Evolutionary conservation across 2,797 vertebrate genomes (phyloP).

Genomic region (Acanthiza pusilla): DNA sequence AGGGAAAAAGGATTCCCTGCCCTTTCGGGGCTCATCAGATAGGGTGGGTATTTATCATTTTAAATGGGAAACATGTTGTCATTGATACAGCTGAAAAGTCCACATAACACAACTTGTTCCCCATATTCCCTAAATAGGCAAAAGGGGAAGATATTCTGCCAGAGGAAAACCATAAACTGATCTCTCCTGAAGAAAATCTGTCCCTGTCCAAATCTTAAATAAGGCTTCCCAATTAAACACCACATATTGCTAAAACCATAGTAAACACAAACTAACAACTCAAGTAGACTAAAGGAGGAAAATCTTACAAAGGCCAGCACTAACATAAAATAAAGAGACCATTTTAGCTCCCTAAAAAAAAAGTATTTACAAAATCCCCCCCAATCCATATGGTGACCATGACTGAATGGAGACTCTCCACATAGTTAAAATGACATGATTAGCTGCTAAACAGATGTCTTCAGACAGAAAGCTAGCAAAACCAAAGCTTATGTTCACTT

Average conservation of each 20-base stretch:
- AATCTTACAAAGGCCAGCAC: background rate
- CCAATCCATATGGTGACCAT: background rate
- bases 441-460: background rate
- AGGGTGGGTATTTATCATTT: conserved; percentile 42
- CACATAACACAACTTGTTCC: conserved; percentile 9
- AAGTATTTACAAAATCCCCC: background rate
- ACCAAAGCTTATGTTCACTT: background rate
- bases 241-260: background rate
- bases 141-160: background rate
- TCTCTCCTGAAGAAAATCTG: conserved; percentile 5
- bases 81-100: conserved; percentile 54
- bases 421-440: background rate
- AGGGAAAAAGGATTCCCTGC: conserved; percentile 36
- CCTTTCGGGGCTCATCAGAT: conserved; percentile 25
- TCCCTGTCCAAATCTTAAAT: background rate
- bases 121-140: background rate
- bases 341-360: background rate
- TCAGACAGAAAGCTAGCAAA: background rate
- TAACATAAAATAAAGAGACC: background rate
- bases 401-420: background rate
- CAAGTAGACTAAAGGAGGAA: background rate
- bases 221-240: conserved; percentile 8
- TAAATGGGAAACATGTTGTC: conserved; percentile 51
- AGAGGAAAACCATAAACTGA: background rate
- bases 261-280: background rate